Base-by-base conservation (phyloP, 2,113 vertebrate genomes). In the Megalops atlanticus region DNA sequence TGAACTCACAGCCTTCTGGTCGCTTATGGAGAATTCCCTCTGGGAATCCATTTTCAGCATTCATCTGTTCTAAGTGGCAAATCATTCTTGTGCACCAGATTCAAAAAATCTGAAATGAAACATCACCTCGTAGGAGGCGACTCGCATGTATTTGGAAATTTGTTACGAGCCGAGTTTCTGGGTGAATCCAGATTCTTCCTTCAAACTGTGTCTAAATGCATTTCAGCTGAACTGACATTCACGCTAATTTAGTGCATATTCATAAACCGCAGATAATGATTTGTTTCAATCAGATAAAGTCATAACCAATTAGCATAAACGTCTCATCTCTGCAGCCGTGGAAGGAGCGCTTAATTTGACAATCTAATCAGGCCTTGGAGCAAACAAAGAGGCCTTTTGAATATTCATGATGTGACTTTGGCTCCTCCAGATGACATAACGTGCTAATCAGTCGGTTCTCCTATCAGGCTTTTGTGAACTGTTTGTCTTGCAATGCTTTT, bases 401-500 rank as follows among this genome's bases (percentile, higher is more conserved):
- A 27, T 74, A n/a, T 54, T 40, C 15, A 52, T 31, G 21, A 41
- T 24, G 21, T 36, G 33, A 15, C 78, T 72, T 49, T 72, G 70
- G 38, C 45, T 73, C 45, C 24, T 52, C 24, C 36, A 7, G 68
- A 24, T 73, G 10, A 71, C 14, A 4, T 39, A 45, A 80, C 54
- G n/a, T 71, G 68, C 27, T 24, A 21, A 41, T 31, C 4, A 71
- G 45, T 35, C 0, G 11, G 31, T 21, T 68, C 64, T 80, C 82
- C 81, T 81, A 79, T 1, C 83, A 78, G 81, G 78, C 86, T 82
- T 76, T 5, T 89, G 83, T 88, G 83, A 88, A 86, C 43, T 76
- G 73, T 91, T 86, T 91, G 81, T 84, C 81, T 74, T 93, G 88
- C 84, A 82, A 86, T 92, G 89, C 85, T 90, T 8, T 64, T 85